Conservation (phyloP, 2,113 vertebrate genomes). For the Corythornis cristatus region DNA sequence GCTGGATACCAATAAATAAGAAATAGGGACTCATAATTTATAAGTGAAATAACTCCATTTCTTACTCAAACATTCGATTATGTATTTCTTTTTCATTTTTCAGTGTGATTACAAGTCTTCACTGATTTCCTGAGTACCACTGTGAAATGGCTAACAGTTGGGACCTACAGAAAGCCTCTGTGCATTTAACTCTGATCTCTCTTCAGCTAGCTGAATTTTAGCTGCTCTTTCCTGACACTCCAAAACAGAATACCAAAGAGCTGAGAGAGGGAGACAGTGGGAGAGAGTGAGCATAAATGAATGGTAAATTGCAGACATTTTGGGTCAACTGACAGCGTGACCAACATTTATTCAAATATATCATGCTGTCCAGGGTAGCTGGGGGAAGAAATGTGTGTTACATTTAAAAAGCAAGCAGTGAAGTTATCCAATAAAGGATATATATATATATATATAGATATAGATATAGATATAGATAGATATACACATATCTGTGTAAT, state of each 20-base stretch:
- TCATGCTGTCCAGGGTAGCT: neutral
- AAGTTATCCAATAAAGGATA: neutral
- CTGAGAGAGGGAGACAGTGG: neutral
- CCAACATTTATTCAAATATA: neutral
- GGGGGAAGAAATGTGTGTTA: neutral
- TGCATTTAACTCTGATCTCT: neutral
- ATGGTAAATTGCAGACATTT: neutral
- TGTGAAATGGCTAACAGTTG: neutral
- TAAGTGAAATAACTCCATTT: neutral
- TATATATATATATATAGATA: too few species aligned
- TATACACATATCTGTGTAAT: neutral
- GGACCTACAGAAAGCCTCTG: neutral
- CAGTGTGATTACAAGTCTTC: neutral
- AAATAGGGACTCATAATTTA: accelerated
- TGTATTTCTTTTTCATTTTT: neutral
- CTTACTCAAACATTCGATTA: neutral
- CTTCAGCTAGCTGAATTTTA: neutral
- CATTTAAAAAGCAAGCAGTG: neutral
- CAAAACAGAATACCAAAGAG: neutral
- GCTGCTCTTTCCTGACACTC: neutral
- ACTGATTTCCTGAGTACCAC: neutral
- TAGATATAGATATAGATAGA: neutral
- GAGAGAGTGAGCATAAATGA: neutral
- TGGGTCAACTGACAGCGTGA: neutral
- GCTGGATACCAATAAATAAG: neutral